Evolutionary conservation across 2,113 vertebrate species (phyloP), one percentile per base, ranked within the genome.

Genomic region (Amblyopsis rosae): DNA sequence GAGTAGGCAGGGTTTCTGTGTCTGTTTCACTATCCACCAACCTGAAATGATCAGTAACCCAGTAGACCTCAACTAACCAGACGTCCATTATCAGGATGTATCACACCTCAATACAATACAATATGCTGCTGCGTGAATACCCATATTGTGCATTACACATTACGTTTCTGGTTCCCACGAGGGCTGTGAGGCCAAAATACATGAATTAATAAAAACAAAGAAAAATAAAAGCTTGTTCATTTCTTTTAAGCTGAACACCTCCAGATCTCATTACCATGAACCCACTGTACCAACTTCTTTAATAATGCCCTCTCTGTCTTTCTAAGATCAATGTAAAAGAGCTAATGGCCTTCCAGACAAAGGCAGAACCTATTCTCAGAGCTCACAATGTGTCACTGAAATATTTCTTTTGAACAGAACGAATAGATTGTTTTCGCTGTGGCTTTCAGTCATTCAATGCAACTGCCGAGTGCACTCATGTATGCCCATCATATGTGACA

Each of bases 211-310:
- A 54, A 54, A 68, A 35, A 53, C 55, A 41, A 41, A 41, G 35
- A 41, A 41, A 41, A 8, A 41, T 41, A 41, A 73, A 56, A 65
- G 57, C 70, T 81, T 68, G 57, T 61, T 86, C 65, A 69, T 77
- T 69, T 69, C 63, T 51, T 48, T 64, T 57, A 26, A 2, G 1
- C 26, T 26, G 73, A 62, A 84, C 77, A 77, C 71, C 65, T 74
- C 69, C 70, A 79, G 73, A 57, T 79, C 79, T 64, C 63, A 56
- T 83, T 85, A 77, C 50, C 64, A 50, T 67, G 17, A 59, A 77
- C 77, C 72, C 2, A 26, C 26, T 26, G 26, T 60, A 76, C 63
- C 57, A 47, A 9, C 70, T 75, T 87, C 81, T 83, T 82, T 85
- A 76, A 88, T 76, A 35, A 70, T 62, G 83, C 65, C 16, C 35